Base-by-base conservation (phyloP, 2,888 invertebrate species). In the Cyclophora punctaria region DNA sequence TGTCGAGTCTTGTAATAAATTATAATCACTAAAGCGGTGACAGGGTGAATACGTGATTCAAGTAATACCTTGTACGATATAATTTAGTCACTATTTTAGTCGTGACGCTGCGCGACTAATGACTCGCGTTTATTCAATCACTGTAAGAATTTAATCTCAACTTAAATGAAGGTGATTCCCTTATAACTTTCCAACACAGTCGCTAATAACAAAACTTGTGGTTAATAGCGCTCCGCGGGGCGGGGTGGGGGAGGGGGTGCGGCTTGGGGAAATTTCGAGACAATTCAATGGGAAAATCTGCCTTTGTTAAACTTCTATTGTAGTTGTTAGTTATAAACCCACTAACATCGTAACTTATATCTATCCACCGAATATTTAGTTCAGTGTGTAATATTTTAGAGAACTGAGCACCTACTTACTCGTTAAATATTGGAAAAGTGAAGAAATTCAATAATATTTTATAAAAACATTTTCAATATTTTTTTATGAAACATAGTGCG, bases 161-260 rank as follows among this genome's bases (percentile, higher is more conserved):
- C 77, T 84, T 82, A 80, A 83, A 85, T 84, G 73, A 80, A 83
- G 80, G 83, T 82, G 80, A 84, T 84, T 84, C 79, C 75, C 75
- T 80, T 78, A 75, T 76, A 85, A 85, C 78, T 86, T 86, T 80
- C 73, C 71, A 75, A 78, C 82, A 77, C 74, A 82, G 81, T 80
- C 74, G 80, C 82, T 85, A 83, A 85, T 86, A 85, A 83, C 82
- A 76, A 83, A 85, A 84, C 83, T 85, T 84, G 83, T 67, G 82
- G 83, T 82, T 83, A 80, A 82, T 78, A 81, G 80, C 79, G 64
- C 66, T 55, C 63, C 58, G 49, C 47, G 50, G 45, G 50, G 48
- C 55, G 48, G 48, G 56, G 59, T 55, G 52, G 55, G 60, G 61
- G 60, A 47, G 53, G 60, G 58, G 57, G 58, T 56, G 60, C 61